Evolutionary conservation across 1,140 invertebrate genomes (phyloP).

Genomic region (Drosophila murphyi): DNA sequence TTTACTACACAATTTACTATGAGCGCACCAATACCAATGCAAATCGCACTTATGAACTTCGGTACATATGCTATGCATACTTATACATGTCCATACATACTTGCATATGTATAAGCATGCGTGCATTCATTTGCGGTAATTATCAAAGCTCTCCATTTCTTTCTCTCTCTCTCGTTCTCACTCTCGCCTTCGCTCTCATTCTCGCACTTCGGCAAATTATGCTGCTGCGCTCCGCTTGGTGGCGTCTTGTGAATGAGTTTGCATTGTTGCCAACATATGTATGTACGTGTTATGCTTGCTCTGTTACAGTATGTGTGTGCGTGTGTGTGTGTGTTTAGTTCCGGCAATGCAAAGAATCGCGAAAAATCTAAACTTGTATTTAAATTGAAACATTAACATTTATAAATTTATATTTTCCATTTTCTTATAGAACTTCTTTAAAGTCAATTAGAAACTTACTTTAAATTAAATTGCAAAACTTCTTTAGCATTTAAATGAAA

Average conservation of each 20-base stretch:
- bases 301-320: neutral
- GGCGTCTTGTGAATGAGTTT: slow-evolving; percentile 59
- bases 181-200: neutral
- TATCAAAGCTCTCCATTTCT: slow-evolving; percentile 43
- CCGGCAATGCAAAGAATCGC: neutral
- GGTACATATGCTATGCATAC: no score
- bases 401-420: no score
- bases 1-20: slow-evolving; percentile 65
- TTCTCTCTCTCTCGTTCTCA: neutral
- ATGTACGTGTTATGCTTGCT: slow-evolving; percentile 15
- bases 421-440: no score
- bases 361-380: neutral
- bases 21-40: slow-evolving; percentile 44
- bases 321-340: slow-evolving; percentile 3
- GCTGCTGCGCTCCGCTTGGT: slow-evolving; percentile 15
- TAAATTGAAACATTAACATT: no score
- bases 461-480: no score
- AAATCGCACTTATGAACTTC: slow-evolving; percentile 16
- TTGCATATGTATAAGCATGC: slow-evolving; percentile 14
- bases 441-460: no score
- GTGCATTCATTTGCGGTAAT: slow-evolving; percentile 63
- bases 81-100: slow-evolving; percentile 1
- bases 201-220: slow-evolving; percentile 25
- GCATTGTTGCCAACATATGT: slow-evolving; percentile 35
- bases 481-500: no score